A percentile compares a stretch with the other conserved stretches of the same genome.
phyloP scores from a whole-genome alignment of 92 coral and sea anemone species.

The Epizoanthus stellaris region DNA sequence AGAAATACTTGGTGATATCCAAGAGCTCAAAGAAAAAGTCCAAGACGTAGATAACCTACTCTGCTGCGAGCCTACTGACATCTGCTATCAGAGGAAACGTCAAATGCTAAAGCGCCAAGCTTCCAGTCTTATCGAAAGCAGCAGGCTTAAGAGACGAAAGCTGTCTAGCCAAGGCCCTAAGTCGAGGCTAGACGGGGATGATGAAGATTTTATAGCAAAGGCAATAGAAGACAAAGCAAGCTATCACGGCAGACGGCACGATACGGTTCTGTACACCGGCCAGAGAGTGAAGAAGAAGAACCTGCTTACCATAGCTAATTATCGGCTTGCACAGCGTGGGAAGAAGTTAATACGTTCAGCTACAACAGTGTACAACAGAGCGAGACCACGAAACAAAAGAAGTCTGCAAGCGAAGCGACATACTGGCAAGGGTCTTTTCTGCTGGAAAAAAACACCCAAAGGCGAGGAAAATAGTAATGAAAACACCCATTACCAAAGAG shows the following conservation, averaged over 20 bases:
- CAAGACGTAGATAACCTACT: slow-evolving; percentile 18
- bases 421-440: slow-evolving; percentile 39
- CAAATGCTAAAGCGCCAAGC: slow-evolving; percentile 46
- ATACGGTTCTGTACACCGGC: slow-evolving; percentile 50
- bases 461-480: slow-evolving; percentile 26
- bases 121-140: slow-evolving; percentile 43
- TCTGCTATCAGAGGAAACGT: slow-evolving; percentile 31
- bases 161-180: slow-evolving; percentile 39
- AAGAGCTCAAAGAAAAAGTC: slow-evolving; percentile 38
- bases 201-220: neutral
- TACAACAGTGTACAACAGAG: slow-evolving; percentile 54
- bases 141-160: slow-evolving; percentile 41
- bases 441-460: slow-evolving; percentile 27
- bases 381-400: slow-evolving; percentile 43
- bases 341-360: slow-evolving; percentile 51
- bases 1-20: slow-evolving; percentile 31
- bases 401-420: slow-evolving; percentile 46
- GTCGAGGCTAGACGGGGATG: slow-evolving; percentile 7
- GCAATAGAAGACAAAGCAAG: slow-evolving; percentile 40
- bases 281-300: slow-evolving; percentile 55
- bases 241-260: slow-evolving; percentile 51
- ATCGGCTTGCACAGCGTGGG: slow-evolving; percentile 46
- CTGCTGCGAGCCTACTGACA: slow-evolving; percentile 30
- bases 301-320: slow-evolving; percentile 40
- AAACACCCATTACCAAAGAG: slow-evolving; percentile 23